A percentile compares a stretch with the other conserved stretches of the same genome.
Evolutionary conservation across 2,888 invertebrate genomes (phyloP).

Genomic region (Cryptocephalus primarius): DNA sequence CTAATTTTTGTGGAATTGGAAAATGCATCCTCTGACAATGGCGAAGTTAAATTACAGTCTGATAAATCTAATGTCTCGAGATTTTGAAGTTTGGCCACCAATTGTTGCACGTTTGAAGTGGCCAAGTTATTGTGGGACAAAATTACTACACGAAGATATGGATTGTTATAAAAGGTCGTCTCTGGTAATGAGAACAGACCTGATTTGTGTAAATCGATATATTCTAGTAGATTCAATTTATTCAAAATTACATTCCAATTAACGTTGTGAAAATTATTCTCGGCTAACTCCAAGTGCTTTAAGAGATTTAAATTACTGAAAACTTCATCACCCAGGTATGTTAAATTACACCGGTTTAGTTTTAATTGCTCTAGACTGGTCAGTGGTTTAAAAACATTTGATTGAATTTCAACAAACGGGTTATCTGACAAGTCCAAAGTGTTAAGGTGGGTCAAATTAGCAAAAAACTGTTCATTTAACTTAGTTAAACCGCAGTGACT

Average conservation of each 20-base stretch:
- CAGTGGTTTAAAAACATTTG: conserved; percentile 50
- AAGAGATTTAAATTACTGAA: conserved; percentile 50
- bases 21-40: conserved; percentile 57
- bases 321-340: conserved; percentile 43
- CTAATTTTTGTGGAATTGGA: conserved; percentile 55
- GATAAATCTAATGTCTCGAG: conserved; percentile 57
- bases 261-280: conserved; percentile 48
- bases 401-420: conserved; percentile 46
- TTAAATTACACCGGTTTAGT: conserved; percentile 54
- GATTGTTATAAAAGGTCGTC: conserved; percentile 53
- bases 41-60: conserved; percentile 54
- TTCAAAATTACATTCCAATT: conserved; percentile 54
- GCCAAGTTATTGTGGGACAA: conserved; percentile 55
- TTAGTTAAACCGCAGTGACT: conserved; percentile 50
- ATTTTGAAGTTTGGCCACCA: conserved; percentile 52
- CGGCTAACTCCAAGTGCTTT: conserved; percentile 52
- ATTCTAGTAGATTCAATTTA: conserved; percentile 48
- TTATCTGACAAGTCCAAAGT: conserved; percentile 61
- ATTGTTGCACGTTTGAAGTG: conserved; percentile 52
- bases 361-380: conserved; percentile 55
- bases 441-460: conserved; percentile 52
- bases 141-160: conserved; percentile 51
- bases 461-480: conserved; percentile 53
- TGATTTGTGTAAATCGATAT: conserved; percentile 51
- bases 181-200: conserved; percentile 50